A percentile compares a stretch with the other conserved stretches of the same genome.
phyloP scores from a whole-genome alignment of 2,113 vertebrate genomes.

The Tupaia chinensis region DNA sequence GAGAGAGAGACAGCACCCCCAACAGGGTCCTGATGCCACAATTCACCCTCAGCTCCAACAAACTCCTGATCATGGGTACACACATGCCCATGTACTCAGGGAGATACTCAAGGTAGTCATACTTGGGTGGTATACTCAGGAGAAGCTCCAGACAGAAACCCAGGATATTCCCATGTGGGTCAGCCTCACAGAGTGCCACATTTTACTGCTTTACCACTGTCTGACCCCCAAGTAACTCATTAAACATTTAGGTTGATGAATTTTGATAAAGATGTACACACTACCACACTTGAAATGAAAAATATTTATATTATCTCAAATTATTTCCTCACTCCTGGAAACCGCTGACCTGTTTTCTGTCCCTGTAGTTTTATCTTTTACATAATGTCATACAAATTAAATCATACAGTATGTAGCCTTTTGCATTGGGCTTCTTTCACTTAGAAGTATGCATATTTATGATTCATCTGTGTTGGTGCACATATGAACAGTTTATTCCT shows the following conservation, averaged over 20 bases:
- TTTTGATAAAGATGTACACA: background rate
- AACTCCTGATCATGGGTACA: too few species aligned
- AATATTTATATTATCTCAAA: background rate
- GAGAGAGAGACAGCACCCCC: too few species aligned
- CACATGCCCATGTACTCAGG: too few species aligned
- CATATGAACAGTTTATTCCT: background rate
- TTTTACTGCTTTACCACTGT: too few species aligned
- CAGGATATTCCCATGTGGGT: too few species aligned
- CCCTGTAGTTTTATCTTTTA: background rate
- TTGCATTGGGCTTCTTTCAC: constrained; percentile 17
- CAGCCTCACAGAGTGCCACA: too few species aligned
- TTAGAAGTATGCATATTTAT: background rate
- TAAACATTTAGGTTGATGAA: background rate
- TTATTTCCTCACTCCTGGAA: background rate
- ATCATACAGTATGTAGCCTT: background rate
- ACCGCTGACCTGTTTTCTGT: background rate
- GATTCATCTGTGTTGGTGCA: background rate
- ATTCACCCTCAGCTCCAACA: too few species aligned
- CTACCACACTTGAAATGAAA: background rate
- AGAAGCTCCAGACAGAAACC: too few species aligned
- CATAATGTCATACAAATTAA: constrained; percentile 6
- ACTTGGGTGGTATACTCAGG: too few species aligned
- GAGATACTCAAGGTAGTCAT: too few species aligned
- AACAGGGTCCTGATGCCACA: too few species aligned
- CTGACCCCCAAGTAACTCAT: too few species aligned